These are phyloP conservation scores for Mesodorylaimus sp. DNA, from an alignment of 2,888 invertebrate genomes.

Conservation along the genomic window DNA sequence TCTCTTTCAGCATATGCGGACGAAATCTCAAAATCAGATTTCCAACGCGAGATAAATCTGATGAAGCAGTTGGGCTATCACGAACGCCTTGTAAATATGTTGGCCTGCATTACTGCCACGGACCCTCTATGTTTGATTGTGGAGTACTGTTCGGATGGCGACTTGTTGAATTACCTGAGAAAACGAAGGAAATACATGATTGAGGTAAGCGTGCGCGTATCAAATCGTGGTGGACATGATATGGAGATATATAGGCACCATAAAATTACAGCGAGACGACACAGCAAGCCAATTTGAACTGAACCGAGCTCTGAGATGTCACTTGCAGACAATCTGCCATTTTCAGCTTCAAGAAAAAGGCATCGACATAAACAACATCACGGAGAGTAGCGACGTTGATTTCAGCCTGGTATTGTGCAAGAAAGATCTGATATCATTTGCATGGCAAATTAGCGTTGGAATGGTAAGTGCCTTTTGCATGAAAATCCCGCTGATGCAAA, in stretches of 20 bases:
- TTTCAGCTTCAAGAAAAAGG: constrained; percentile 5
- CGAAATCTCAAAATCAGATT: constrained; percentile 24
- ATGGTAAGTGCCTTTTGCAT: constrained; percentile 15
- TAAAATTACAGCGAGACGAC: not conserved
- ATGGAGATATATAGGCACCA: constrained; percentile 17
- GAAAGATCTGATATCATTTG: constrained; percentile 24
- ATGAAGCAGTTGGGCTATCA: constrained; percentile 56
- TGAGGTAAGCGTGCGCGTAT: constrained; percentile 57
- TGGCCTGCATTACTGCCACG: constrained; percentile 50
- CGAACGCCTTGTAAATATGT: constrained; percentile 65
- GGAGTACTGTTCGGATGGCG: constrained; percentile 48
- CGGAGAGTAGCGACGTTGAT: constrained; percentile 18
- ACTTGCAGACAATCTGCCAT: not conserved
- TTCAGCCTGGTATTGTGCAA: constrained; percentile 23
- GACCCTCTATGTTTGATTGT: constrained; percentile 37
- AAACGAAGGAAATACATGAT: constrained; percentile 49
- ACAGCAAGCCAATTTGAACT: too few relatives aligned
- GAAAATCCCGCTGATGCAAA: not conserved
- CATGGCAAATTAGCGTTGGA: constrained; percentile 26
- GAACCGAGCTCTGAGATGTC: too few relatives aligned
- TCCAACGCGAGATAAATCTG: constrained; percentile 76
- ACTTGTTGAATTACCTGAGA: constrained; percentile 76
- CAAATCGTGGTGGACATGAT: too few relatives aligned
- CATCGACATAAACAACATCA: not conserved
- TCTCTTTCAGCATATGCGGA: constrained; percentile 24